phyloP scores from a whole-genome alignment of 2,888 invertebrate species.

The Cheilosia urbana region DNA sequence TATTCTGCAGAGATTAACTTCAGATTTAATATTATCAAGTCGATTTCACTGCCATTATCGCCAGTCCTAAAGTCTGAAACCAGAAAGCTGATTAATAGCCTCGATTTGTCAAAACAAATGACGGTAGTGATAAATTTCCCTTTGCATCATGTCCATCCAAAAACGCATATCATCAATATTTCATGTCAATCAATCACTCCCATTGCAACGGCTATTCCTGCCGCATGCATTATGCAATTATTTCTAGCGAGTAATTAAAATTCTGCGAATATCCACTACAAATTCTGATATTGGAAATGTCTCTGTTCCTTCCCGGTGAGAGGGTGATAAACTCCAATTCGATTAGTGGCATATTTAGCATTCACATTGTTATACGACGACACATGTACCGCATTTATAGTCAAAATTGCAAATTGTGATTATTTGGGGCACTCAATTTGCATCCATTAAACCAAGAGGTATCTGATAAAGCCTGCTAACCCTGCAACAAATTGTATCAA shows the following conservation, averaged over 20 bases:
- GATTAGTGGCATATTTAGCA: constrained; percentile 39
- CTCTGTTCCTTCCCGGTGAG: background rate
- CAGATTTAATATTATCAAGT: too few relatives aligned
- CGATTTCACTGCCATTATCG: too few relatives aligned
- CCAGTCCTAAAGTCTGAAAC: too few relatives aligned
- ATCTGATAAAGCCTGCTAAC: background rate
- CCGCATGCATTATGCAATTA: background rate
- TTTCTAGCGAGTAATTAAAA: constrained; percentile 27
- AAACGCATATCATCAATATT: constrained; percentile 13
- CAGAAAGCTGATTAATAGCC: background rate
- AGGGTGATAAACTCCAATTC: constrained; percentile 46
- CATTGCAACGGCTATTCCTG: background rate
- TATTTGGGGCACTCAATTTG: constrained; percentile 12
- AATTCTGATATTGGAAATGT: constrained; percentile 10
- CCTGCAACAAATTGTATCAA: background rate
- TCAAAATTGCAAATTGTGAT: constrained; percentile 44
- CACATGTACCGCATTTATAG: background rate
- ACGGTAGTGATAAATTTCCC: background rate
- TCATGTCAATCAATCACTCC: constrained; percentile 26
- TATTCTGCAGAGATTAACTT: too few relatives aligned
- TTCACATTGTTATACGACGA: constrained; percentile 26
- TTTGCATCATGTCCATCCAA: background rate
- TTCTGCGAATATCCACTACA: background rate
- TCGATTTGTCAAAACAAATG: background rate
- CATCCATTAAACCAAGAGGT: background rate